Evolutionary conservation across 2,797 vertebrate genomes (phyloP).

Genomic region (Pseudochaenichthys georgianus): DNA sequence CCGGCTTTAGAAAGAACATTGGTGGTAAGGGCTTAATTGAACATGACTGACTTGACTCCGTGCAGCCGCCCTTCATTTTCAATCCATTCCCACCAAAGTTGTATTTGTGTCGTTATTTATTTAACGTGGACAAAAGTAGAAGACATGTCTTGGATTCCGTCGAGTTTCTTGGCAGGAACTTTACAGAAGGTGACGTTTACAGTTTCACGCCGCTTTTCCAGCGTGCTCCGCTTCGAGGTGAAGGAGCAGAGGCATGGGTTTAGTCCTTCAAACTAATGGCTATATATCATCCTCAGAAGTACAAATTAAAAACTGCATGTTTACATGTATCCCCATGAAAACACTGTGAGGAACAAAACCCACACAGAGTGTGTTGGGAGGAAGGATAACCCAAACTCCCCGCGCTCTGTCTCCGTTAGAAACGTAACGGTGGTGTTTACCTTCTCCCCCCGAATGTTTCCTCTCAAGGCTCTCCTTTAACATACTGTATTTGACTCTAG

Average conservation of each 20-base stretch:
- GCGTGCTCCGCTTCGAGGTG: background rate
- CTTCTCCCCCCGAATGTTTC: constrained; percentile 78
- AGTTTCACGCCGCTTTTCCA: background rate
- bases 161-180: constrained; percentile 60
- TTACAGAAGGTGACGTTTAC: constrained; percentile 44
- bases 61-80: constrained; percentile 69
- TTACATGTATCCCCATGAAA: constrained; percentile 68
- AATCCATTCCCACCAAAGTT: constrained; percentile 76
- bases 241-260: background rate
- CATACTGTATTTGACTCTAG: constrained; percentile 89
- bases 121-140: constrained; percentile 76
- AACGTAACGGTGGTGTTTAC: constrained; percentile 83
- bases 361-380: constrained; percentile 59
- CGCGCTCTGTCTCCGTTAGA: constrained; percentile 70
- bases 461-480: constrained; percentile 88
- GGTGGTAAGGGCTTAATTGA: constrained; percentile 84
- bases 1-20: constrained; percentile 79
- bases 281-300: constrained; percentile 43
- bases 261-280: background rate
- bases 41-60: constrained; percentile 77
- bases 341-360: constrained; percentile 63
- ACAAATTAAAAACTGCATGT: constrained; percentile 63
- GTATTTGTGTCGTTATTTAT: constrained; percentile 83
- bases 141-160: constrained; percentile 51
- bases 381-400: constrained; percentile 62